These are phyloP conservation scores for Upupa epops DNA, from an alignment of 2,113 vertebrate genomes.

Conservation along the genomic window DNA sequence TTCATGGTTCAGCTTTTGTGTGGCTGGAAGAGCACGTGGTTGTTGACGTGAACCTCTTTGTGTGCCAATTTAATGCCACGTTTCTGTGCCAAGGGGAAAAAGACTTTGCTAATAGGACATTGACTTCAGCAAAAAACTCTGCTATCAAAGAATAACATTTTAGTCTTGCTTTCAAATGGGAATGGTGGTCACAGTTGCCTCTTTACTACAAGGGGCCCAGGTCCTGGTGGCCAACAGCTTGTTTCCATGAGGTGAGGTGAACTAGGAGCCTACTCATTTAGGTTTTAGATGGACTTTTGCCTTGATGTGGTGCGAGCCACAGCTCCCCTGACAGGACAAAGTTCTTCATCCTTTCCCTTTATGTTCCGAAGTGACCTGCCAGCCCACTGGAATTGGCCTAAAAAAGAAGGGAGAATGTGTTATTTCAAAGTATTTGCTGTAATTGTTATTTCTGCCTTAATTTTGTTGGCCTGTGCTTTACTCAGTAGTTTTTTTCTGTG, in stretches of 20 bases:
- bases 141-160: not conserved
- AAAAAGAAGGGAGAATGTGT: not conserved
- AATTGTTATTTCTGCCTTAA: not conserved
- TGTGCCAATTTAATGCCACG: fast-evolving
- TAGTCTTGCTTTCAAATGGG: not conserved
- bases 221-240: fast-evolving
- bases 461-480: not conserved
- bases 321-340: not conserved
- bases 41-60: not conserved
- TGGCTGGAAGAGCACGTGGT: not conserved
- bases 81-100: not conserved
- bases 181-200: not conserved
- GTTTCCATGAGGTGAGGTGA: fast-evolving
- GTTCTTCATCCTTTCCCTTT: not conserved
- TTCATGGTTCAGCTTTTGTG: not conserved
- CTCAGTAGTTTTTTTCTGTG: not conserved
- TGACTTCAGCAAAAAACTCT: not conserved
- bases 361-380: not conserved
- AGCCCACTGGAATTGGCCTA: not conserved
- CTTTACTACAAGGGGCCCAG: not conserved
- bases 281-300: not conserved
- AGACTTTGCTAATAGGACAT: not conserved
- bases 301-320: fast-evolving
- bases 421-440: not conserved
- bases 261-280: not conserved